Base-by-base conservation (phyloP, 1,140 invertebrate species). In the Trachymyrmex cornetzi region DNA sequence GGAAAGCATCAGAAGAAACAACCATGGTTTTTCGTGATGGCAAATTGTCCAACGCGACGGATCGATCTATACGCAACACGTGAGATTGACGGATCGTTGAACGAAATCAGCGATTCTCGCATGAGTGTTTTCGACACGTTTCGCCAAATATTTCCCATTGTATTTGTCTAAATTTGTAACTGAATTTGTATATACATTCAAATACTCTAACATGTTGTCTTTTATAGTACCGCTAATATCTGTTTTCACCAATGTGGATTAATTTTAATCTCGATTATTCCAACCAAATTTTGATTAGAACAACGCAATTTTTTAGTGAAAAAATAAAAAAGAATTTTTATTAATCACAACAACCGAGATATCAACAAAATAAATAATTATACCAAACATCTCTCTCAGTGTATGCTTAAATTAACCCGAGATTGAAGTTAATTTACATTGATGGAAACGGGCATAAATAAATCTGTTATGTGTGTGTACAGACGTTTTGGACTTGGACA, bases 61-160 rank as follows among this genome's bases (percentile, higher is more conserved):
- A 61, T 50, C 82, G 74, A 64, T 79, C 50, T 85, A 85, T 44
- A 61, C 48, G 44, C 48, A 12, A 85, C 9, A 19, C 53, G 34
- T 34, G n/a, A 24, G 50, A 79, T 79, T 79, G 82, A 79, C 34
- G 22, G 82, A 85, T 79, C 50, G 59, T 67, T 67, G 74, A 66
- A 16, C 82, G 82, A 66, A 85, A 79, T 79, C 61, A 44, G 57
- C 48, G 19, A n/a, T 53, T 85, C 34, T 74, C 69, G 80, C 80
- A 9, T 38, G 24, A 24, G 7, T 24, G 3, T 22, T 9, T 38
- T n/a, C 55, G 19, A 34, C 14, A 30, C 30, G 30, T 30, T 34
- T 34, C 69, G 80, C 53, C 67, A 82, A 75, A 44, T 63, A 30
- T 27, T 24, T 19, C 19, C 16, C 24, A n/a, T 50, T 50, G 48